Evolutionary conservation across 2,113 vertebrate genomes (phyloP).

Genomic region (Ellobius talpinus): DNA sequence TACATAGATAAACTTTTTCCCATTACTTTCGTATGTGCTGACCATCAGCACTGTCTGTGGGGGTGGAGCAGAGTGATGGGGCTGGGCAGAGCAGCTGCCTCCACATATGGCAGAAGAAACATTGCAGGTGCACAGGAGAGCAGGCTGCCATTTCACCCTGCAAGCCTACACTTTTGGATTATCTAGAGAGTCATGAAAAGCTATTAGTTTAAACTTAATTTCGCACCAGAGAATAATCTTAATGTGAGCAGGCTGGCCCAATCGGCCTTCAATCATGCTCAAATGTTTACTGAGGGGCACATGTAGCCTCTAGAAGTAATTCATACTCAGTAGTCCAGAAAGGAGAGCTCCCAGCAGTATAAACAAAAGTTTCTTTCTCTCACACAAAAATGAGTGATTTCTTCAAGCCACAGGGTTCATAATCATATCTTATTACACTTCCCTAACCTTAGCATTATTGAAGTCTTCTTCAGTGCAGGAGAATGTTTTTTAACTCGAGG

Average conservation of each 20-base stretch:
- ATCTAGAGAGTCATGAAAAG: constrained; percentile 63
- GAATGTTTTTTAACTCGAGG: constrained; percentile 55
- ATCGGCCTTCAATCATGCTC: constrained; percentile 53
- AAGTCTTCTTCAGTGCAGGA: constrained; percentile 32
- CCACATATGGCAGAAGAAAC: not conserved
- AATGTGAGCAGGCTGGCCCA: constrained; percentile 59
- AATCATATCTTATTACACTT: constrained; percentile 59
- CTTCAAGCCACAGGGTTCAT: constrained; percentile 61
- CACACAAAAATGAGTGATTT: constrained; percentile 50
- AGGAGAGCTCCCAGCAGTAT: constrained; percentile 66
- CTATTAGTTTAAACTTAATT: constrained; percentile 72
- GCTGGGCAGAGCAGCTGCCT: not conserved
- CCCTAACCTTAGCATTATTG: not conserved
- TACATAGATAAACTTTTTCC: not conserved
- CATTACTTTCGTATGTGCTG: not conserved
- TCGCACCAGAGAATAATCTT: constrained; percentile 35
- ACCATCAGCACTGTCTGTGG: not conserved
- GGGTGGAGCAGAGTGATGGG: not conserved
- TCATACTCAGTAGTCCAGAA: constrained; percentile 70
- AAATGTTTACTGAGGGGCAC: constrained; percentile 65
- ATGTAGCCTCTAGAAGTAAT: constrained; percentile 77
- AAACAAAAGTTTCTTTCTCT: constrained; percentile 65
- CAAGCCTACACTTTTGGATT: constrained; percentile 21
- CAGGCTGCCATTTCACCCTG: not conserved
- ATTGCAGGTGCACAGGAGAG: not conserved